A percentile compares a stretch with the other conserved stretches of the same genome.
These are phyloP conservation scores for Todus mexicanus DNA, from an alignment of 2,797 vertebrate genomes.

Conservation along the genomic window DNA sequence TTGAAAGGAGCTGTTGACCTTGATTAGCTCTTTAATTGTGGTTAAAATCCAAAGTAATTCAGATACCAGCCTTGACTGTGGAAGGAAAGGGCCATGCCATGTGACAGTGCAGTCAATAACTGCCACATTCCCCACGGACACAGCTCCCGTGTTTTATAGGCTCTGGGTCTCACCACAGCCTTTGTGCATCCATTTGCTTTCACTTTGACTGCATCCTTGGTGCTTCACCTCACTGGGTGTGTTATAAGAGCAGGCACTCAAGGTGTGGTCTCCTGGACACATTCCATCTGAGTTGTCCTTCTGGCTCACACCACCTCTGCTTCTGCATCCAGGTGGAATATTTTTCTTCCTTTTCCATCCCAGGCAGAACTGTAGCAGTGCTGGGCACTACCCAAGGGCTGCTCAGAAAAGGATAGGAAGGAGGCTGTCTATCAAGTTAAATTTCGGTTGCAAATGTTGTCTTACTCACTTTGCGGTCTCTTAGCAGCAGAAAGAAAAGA, in stretches of 20 bases:
- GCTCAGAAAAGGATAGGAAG: not conserved
- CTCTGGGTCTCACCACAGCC: not conserved
- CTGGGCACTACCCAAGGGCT: not conserved
- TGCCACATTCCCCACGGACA: not conserved
- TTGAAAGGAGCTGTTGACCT: conserved; percentile 73
- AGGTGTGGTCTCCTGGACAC: not conserved
- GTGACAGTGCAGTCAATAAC: conserved; percentile 10
- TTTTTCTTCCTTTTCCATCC: not conserved
- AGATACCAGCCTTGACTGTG: conserved; percentile 12
- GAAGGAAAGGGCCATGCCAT: conserved; percentile 10
- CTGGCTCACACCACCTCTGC: not conserved
- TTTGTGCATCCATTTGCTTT: not conserved
- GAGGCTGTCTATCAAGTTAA: not conserved
- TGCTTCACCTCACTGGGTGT: not conserved
- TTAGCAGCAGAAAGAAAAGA: not conserved
- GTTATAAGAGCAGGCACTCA: not conserved
- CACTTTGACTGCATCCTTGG: not conserved
- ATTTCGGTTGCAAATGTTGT: not conserved
- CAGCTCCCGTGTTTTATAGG: not conserved
- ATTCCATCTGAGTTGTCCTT: not conserved
- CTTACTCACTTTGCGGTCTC: not conserved
- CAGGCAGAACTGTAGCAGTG: not conserved
- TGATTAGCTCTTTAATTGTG: conserved; percentile 76
- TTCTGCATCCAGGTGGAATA: not conserved
- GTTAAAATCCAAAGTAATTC: conserved; percentile 72